Evolutionary conservation across 2,888 invertebrate genomes (phyloP), one percentile per base, ranked within the genome.

Genomic region (Thumatha senex): DNA sequence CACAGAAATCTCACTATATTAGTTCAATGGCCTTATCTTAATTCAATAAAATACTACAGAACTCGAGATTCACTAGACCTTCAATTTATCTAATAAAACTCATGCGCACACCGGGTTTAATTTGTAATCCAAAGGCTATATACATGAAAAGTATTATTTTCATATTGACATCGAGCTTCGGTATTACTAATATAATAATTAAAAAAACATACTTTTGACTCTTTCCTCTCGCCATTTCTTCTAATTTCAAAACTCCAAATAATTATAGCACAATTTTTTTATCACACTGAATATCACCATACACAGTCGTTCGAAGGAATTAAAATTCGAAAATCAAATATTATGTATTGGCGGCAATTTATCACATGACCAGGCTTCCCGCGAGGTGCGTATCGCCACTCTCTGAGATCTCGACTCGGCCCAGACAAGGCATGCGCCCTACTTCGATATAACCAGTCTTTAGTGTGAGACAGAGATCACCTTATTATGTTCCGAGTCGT

Each of bases 391-490:
- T 86, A 75, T 85, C 79, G 79, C 82, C 82, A 82, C 89, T 89
- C 88, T 80, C 83, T 79, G 82, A 87, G 88, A 87, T 89, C 81
- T 87, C 84, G 80, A 85, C 85, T 86, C 86, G 76, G 74, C 81
- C 73, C 84, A 78, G 72, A 78, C 81, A 76, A 84, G 76, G 72
- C 78, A 78, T 73, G 75, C 89, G 89, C 87, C 90, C 90, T 91
- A 90, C 90, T 91, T 90, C 84, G 75, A 67, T 76, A 76, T 72
- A 84, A 79, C 84, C 80, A 83, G 83, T 86, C 80, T 83, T 79
- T 76, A 61, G 65, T 74, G 82, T 76, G 75, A 73, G 85, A 89
- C 67, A 81, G 88, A 84, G 87, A 87, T 60, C 67, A 73, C 72
- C 65, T n/a, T 61, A 66, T 67, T 62, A 62, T 57, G 56, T 58